Evolutionary conservation across 2,113 vertebrate species (phyloP), one percentile per base, ranked within the genome.

Genomic region (Rhea pennata): DNA sequence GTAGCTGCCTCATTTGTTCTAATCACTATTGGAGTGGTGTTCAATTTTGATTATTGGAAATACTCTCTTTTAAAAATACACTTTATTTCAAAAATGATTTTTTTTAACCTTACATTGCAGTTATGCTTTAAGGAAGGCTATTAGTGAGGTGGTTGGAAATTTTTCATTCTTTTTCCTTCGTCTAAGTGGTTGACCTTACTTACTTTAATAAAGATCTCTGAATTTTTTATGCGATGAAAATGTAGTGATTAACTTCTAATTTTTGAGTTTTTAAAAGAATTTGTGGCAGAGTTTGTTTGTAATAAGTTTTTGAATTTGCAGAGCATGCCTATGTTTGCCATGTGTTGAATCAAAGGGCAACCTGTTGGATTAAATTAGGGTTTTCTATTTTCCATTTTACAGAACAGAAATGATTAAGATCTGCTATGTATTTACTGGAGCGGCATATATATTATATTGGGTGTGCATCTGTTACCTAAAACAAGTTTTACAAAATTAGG

Each of bases 41-140:
- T 75, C 1, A 3, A 0, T 73, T 82, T 82, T 66, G 7, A 39
- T 14, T 76, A 40, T 8, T 88, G 23, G 4, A 13, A 84, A 65
- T 14, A 71, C 4, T 42, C 13, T 79, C 2, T 23, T 36, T 67
- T 31, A 64, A 33, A 84, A 62, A n/a, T 14, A 67, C 0, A 0
- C 4, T 5, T 39, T 58, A 16, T 39, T 82, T 71, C 84, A 27
- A 71, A 78, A 59, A 62, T 3, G 64, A 70, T 56, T 59, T 64
- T 90, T 7, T 86, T 86, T 59, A 59, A 40, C 54, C 40, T 39
- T 44, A 19, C 6, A 5, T 21, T 53, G 24, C 9, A 66, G 11
- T 67, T 87, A 12, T 0, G 0, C 7, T 75, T 11, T 75, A 14
- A 66, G 10, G 48, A 5, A 71, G 16, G 6, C 31, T 64, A 16